Evolutionary conservation across 2,888 invertebrate species (phyloP).

Genomic region (Drosophila nr. fundita): DNA sequence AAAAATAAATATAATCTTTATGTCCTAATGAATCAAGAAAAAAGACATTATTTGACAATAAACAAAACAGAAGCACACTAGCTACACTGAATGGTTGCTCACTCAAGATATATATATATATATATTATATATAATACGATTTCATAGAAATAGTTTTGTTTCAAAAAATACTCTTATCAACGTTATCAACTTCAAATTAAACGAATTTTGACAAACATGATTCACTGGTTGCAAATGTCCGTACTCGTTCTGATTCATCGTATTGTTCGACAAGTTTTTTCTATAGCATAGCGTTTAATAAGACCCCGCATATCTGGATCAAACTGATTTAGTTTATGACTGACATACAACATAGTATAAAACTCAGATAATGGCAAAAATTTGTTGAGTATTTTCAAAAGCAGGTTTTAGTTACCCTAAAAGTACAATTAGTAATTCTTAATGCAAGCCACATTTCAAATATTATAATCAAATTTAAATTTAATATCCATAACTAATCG

Average conservation of each 20-base stretch:
- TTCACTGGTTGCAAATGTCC: neutral
- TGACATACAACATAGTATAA: neutral
- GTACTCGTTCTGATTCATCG: neutral
- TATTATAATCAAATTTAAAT: neutral
- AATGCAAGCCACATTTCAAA: neutral
- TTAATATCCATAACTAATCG: neutral
- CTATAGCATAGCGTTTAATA: neutral
- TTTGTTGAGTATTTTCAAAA: neutral
- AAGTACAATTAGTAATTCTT: neutral
- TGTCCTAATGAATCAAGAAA: neutral
- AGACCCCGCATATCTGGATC: neutral
- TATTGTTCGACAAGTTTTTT: neutral
- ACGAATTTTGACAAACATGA: neutral
- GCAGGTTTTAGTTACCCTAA: neutral
- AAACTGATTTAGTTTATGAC: neutral
- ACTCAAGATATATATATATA: neutral
- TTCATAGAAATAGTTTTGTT: neutral
- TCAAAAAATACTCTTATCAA: neutral
- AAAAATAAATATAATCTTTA: neutral
- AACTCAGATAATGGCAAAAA: neutral
- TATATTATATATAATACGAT: neutral
- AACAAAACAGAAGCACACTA: neutral
- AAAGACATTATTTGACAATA: neutral
- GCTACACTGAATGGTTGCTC: neutral
- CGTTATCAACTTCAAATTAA: neutral